Base-by-base conservation (phyloP, 2,797 vertebrate genomes). In the Microtus obscurus region DNA sequence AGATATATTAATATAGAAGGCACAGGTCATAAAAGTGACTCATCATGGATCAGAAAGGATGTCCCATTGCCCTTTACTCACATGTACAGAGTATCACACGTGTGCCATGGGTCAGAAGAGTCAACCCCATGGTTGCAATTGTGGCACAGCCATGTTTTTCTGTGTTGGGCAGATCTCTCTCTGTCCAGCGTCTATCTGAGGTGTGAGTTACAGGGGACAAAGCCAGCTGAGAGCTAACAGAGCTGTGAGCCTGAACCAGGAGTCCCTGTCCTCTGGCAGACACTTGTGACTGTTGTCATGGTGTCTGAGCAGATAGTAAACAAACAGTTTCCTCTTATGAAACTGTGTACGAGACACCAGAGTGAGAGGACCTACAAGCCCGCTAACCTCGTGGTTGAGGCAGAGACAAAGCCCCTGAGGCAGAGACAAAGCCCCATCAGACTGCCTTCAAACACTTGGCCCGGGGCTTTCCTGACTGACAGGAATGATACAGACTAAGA, bases 271-370 rank as follows among this genome's bases (percentile, higher is more conserved):
- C 91, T 40, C 51, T 37, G 27, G 81, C 34, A 43, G 76, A 43
- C 78, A 40, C 69, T 31, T 80, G 34, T 87, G 89, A 90, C 53
- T 92, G 74, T 88, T 79, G 87, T 91, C 95, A 88, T 86, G 69
- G 94, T 74, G 48, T 94, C 94, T 56, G 69, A 48, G 92, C 29
- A 74, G 81, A 92, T 17, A 82, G 78, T 79, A 95, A 96, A 95
- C 85, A 97, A 83, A 93, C 63, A 94, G 48, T 87, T 71, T 94
- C 78, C 79, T 89, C 67, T 90, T 81, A 27, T 65, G 76, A 88
- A 97, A 93, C 56, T 79, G 48, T 45, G 63, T 53, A 25, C 67
- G 77, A 83, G 3, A 45, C 34, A 73, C 77, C 56, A 2, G 89
- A 12, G 56, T n/a, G 34, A 90, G 87, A 95, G 69, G 34, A 87